phyloP scores from a whole-genome alignment of 2,888 invertebrate species.

The Xestia xanthographa region DNA sequence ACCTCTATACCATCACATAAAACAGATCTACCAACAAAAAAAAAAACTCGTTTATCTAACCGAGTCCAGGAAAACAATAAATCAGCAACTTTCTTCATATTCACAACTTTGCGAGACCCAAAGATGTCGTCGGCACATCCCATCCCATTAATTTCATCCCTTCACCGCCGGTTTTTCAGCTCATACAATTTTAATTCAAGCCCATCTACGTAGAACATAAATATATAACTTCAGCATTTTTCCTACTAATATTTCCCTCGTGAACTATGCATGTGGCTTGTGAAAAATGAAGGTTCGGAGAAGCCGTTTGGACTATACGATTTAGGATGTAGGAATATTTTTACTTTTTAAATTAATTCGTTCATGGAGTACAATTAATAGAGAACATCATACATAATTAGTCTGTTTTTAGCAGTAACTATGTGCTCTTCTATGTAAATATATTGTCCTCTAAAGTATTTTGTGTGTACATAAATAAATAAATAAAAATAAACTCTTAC shows the following conservation, averaged over 20 bases:
- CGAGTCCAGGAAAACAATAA: conserved; percentile 54
- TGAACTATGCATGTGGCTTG: conserved; percentile 84
- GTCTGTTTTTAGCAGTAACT: too few species aligned
- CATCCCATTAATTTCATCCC: conserved; percentile 62
- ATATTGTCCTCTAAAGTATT: too few species aligned
- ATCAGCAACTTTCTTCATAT: conserved; percentile 63
- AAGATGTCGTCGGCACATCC: conserved; percentile 61
- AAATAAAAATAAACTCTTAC: background rate
- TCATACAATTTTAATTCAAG: conserved; percentile 70
- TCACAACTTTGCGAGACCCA: conserved; percentile 59
- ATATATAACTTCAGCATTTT: conserved; percentile 79
- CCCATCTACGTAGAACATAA: conserved; percentile 71
- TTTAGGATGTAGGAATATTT: background rate
- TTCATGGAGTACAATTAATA: background rate
- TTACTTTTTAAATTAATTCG: background rate
- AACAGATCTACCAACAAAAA: conserved; percentile 13
- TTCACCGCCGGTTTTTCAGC: conserved; percentile 66
- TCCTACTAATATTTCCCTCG: conserved; percentile 85
- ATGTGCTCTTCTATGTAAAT: too few species aligned
- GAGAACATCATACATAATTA: background rate
- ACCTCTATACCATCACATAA: conserved; percentile 2
- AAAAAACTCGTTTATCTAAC: conserved; percentile 44
- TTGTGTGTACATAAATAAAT: too few species aligned
- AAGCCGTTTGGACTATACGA: conserved; percentile 49
- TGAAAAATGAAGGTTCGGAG: conserved; percentile 83